Conservation (phyloP, 2,797 vertebrate species). For the Oophaga sylvatica region DNA sequence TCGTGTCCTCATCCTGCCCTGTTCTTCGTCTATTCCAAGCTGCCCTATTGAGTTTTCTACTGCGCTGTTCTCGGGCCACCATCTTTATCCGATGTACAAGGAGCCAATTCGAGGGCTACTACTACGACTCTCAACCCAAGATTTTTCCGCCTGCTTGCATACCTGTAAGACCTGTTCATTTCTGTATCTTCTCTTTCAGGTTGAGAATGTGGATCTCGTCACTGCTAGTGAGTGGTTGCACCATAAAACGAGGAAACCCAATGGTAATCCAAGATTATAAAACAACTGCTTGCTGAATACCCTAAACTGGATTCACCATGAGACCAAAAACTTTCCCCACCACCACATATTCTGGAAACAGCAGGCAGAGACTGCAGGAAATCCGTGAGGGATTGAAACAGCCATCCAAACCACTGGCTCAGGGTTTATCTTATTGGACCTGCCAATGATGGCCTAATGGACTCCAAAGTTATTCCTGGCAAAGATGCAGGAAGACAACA, state of each 20-base stretch:
- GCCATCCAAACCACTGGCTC: slow-evolving; percentile 88
- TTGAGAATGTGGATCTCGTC: slow-evolving; percentile 44
- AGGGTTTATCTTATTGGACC: slow-evolving; percentile 80
- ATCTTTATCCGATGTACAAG: background rate
- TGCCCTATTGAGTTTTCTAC: background rate
- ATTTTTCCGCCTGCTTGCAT: background rate
- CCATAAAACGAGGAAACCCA: slow-evolving; percentile 11
- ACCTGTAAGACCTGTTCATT: background rate
- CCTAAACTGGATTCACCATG: slow-evolving; percentile 83
- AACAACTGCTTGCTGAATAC: slow-evolving; percentile 33
- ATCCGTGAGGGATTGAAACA: slow-evolving; percentile 98
- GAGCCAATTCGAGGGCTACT: no score
- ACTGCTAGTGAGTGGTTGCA: background rate
- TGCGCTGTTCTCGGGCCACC: background rate
- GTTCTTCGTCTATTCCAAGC: background rate
- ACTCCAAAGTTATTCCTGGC: slow-evolving; percentile 73
- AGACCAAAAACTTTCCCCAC: slow-evolving; percentile 99
- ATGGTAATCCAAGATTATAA: background rate
- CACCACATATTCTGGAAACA: slow-evolving; percentile 95
- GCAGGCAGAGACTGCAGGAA: slow-evolving; percentile 93
- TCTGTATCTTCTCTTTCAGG: slow-evolving; percentile 13
- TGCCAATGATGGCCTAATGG: slow-evolving; percentile 76
- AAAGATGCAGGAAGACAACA: slow-evolving; percentile 76
- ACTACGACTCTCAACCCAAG: no score
- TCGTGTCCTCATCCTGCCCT: background rate